A percentile compares a stretch with the other conserved stretches of the same genome.
Evolutionary conservation across 2,113 vertebrate genomes (phyloP).

Genomic region (cat (Felis catus)): F.catus_Fca126_mat1.0 CM031417.1:137132001-137132500

Average conservation of each 20-base stretch:
- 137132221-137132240: rapidly evolving
- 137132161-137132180: rapidly evolving
- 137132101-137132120: not conserved
- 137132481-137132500: not conserved
- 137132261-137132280: no score
- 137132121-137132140: not conserved
- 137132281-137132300: not conserved
- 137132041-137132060: not conserved
- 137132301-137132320: not conserved
- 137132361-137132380: not conserved
- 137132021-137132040: slow-evolving; percentile 36
- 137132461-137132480: not conserved
- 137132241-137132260: not conserved
- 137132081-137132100: slow-evolving; percentile 46
- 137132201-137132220: not conserved
- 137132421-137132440: not conserved
- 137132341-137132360: not conserved
- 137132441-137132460: not conserved
- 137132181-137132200: not conserved
- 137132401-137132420: not conserved
- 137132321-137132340: not conserved
- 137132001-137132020: not conserved
- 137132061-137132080: slow-evolving; percentile 41
- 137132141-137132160: not conserved
- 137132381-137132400: not conserved